Conservation (phyloP, 1,140 invertebrate species). For the Vollenhovia emeryi region DNA sequence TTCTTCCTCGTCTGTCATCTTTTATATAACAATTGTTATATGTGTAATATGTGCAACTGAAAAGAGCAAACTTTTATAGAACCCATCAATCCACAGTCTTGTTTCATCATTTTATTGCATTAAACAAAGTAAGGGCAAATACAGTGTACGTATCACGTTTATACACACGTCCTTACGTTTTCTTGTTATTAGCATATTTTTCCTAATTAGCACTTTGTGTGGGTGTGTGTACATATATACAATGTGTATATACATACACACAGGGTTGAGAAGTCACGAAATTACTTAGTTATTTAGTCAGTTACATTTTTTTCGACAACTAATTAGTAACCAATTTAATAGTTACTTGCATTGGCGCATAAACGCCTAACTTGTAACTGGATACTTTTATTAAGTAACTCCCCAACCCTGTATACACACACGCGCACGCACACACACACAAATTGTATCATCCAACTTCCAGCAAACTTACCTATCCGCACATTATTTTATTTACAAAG, state of each 20-base stretch:
- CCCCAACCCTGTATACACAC: no score
- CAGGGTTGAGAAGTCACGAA: no score
- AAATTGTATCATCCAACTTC: background rate
- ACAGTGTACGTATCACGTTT: slow-evolving; percentile 3
- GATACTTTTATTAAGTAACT: no score
- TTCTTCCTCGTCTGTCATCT: background rate
- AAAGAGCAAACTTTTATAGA: background rate
- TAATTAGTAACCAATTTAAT: no score
- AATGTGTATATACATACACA: background rate
- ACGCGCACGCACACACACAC: no score
- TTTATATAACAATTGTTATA: no score
- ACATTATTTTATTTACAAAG: slow-evolving; percentile 27
- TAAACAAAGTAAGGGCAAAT: background rate
- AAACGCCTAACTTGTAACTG: no score
- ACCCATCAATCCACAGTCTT: background rate
- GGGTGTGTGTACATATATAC: slow-evolving; percentile 13
- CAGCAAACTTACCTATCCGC: background rate
- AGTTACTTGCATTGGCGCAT: no score
- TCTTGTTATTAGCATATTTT: background rate
- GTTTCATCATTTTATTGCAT: slow-evolving; percentile 16
- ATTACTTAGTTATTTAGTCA: no score
- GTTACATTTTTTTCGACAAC: no score
- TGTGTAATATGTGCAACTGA: background rate
- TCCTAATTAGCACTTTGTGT: background rate
- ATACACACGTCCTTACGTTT: background rate